phyloP scores from a whole-genome alignment of 2,113 vertebrate genomes.

The Trematocara macrostoma region DNA sequence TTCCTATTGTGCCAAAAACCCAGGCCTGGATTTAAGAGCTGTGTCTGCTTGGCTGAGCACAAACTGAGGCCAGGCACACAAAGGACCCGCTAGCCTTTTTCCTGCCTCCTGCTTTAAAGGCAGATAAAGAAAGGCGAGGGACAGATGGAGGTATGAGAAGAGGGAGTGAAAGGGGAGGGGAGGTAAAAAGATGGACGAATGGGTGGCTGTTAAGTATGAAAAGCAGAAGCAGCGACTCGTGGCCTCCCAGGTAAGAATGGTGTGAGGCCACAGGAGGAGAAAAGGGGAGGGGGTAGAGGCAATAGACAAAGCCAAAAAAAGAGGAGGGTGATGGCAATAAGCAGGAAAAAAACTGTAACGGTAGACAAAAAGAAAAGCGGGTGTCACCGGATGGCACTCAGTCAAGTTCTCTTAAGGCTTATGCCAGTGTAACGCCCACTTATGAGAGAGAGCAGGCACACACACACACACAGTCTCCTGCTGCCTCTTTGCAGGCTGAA shows the following conservation, averaged over 20 bases:
- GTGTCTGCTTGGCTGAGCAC: slow-evolving; percentile 64
- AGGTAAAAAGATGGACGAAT: neutral
- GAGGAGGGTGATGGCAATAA: slow-evolving; percentile 22
- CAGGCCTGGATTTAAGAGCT: slow-evolving; percentile 57
- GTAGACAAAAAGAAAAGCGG: slow-evolving; percentile 38
- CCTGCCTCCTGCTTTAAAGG: slow-evolving; percentile 53
- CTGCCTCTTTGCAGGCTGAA: neutral
- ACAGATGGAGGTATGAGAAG: slow-evolving; percentile 62
- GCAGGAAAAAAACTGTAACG: slow-evolving; percentile 24
- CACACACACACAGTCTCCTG: neutral
- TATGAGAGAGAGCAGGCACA: neutral
- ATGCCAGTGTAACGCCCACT: slow-evolving; percentile 33
- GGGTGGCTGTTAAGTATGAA: slow-evolving; percentile 37
- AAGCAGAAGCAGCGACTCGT: slow-evolving; percentile 40
- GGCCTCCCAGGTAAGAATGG: slow-evolving; percentile 63
- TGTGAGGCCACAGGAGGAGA: neutral
- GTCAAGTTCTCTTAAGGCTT: slow-evolving; percentile 45
- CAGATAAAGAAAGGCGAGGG: slow-evolving; percentile 47
- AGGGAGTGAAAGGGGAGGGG: neutral
- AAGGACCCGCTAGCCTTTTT: slow-evolving; percentile 58
- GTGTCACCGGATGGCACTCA: slow-evolving; percentile 47
- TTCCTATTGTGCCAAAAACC: slow-evolving; percentile 59
- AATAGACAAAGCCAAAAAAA: neutral
- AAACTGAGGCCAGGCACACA: slow-evolving; percentile 54
- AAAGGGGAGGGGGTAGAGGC: neutral